Evolutionary conservation across 2,888 invertebrate genomes (phyloP).

Genomic region (Scaeva pyrastri): DNA sequence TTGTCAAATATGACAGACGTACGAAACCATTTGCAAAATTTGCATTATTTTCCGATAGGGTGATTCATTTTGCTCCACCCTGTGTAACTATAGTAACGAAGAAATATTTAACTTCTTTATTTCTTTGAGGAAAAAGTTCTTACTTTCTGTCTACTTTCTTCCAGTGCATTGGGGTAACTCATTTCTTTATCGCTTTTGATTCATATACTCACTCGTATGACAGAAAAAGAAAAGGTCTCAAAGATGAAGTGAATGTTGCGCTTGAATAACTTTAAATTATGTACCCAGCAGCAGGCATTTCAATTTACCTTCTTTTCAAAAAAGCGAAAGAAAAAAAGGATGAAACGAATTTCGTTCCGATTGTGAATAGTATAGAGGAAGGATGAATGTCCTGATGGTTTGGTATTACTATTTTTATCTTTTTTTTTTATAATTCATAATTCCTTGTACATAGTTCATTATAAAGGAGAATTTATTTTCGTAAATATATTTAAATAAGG

Average conservation of each 20-base stretch:
- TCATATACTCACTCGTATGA: conserved; percentile 54
- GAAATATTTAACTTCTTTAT: conserved; percentile 18
- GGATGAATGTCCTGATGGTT: conserved; percentile 1
- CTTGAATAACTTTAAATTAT: conserved; percentile 71
- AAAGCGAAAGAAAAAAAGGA: not conserved
- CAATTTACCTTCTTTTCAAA: conserved; percentile 51
- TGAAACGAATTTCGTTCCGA: conserved; percentile 32
- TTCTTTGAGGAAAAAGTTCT: conserved; percentile 39
- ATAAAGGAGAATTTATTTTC: not conserved
- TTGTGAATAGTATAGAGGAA: conserved; percentile 7
- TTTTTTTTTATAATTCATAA: not conserved
- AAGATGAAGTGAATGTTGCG: conserved; percentile 65
- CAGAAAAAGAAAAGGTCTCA: conserved; percentile 27
- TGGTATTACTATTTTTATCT: not conserved
- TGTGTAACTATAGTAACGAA: not conserved
- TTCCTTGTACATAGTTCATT: not conserved
- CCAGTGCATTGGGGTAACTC: conserved; percentile 61
- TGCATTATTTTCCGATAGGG: no score
- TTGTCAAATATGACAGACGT: no score
- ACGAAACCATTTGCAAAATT: no score
- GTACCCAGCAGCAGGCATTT: conserved; percentile 69
- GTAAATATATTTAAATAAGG: not conserved
- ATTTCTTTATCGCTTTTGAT: conserved; percentile 52
- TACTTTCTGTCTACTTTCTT: not conserved
- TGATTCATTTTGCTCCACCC: no score